Conservation (phyloP, 2,113 vertebrate species). For the Hiodon tergisus region DNA sequence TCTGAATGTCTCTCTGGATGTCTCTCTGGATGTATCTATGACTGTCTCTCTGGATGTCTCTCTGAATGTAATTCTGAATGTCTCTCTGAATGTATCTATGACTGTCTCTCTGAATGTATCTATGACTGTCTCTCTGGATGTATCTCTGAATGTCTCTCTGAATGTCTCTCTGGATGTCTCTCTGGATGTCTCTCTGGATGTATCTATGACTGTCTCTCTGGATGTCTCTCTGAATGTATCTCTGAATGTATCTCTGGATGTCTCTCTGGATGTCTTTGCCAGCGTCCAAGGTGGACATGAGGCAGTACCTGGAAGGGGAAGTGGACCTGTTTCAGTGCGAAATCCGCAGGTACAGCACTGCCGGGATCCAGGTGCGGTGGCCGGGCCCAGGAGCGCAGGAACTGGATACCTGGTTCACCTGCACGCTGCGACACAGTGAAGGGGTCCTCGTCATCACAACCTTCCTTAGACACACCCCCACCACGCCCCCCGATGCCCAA, state of each 20-base stretch:
- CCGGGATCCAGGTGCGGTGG: constrained; percentile 53
- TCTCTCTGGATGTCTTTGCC: constrained; percentile 15
- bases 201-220: neutral
- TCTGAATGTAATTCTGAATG: too few species aligned
- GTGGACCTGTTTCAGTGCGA: constrained; percentile 52
- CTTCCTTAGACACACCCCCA: constrained; percentile 55
- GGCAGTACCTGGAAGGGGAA: constrained; percentile 36
- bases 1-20: too few species aligned
- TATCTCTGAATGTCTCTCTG: too few species aligned
- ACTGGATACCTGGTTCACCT: constrained; percentile 57
- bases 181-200: too few species aligned
- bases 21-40: too few species aligned
- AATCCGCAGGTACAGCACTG: constrained; percentile 54
- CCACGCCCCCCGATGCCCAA: constrained; percentile 20
- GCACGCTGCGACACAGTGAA: constrained; percentile 46
- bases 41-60: too few species aligned
- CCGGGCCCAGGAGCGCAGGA: constrained; percentile 40
- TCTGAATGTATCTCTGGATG: neutral
- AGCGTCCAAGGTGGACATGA: constrained; percentile 54
- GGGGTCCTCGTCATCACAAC: constrained; percentile 40
- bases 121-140: too few species aligned
- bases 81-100: too few species aligned
- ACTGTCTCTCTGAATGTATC: too few species aligned
- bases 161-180: too few species aligned
- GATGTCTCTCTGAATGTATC: neutral